Conservation (phyloP, 2,888 invertebrate genomes). For the Actias luna region DNA sequence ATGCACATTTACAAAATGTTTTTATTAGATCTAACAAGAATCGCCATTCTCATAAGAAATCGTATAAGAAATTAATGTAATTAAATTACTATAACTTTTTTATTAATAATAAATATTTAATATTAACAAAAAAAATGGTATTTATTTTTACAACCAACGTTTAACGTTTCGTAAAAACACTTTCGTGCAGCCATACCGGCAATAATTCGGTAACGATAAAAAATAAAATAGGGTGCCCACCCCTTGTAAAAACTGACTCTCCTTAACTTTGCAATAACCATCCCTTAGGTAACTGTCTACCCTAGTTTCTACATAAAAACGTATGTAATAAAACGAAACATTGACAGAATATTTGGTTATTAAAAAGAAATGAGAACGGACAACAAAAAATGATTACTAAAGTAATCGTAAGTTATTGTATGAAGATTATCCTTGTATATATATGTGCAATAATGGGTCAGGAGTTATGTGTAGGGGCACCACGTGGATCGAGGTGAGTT, state of each 20-base stretch:
- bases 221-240: constrained; percentile 70
- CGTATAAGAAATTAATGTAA: background rate
- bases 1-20: no score
- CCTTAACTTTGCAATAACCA: constrained; percentile 54
- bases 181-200: constrained; percentile 44
- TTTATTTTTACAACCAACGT: background rate
- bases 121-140: background rate
- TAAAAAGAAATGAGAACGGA: no score
- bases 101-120: background rate
- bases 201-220: constrained; percentile 65
- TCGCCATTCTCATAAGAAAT: background rate
- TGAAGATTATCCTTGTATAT: no score
- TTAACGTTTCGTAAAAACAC: constrained; percentile 22
- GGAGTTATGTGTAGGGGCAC: no score
- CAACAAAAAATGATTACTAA: no score
- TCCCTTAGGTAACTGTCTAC: constrained; percentile 48
- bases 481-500: no score
- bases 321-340: constrained; percentile 10
- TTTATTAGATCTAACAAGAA: background rate
- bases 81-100: background rate
- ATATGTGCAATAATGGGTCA: no score
- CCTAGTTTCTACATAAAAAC: constrained; percentile 17
- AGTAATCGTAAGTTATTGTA: no score
- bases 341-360: background rate
- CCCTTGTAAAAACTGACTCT: constrained; percentile 70